phyloP scores from a whole-genome alignment of 2,797 vertebrate species.

The Artibeus jamaicensis region DNA sequence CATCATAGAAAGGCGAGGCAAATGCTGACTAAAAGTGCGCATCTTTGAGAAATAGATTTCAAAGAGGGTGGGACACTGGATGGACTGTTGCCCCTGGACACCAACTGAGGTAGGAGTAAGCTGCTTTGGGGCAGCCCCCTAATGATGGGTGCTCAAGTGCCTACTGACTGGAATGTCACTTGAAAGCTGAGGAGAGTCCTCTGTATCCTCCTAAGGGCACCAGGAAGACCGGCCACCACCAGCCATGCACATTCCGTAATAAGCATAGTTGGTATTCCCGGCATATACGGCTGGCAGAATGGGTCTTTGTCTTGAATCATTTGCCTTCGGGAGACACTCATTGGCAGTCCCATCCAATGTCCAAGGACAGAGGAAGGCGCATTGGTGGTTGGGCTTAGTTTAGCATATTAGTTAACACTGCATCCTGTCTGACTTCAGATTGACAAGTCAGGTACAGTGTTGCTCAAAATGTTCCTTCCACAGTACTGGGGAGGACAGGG shows the following conservation, averaged over 20 bases:
- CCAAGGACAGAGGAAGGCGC: conserved; percentile 32
- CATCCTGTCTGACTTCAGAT: conserved; percentile 42
- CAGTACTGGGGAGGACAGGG: not conserved
- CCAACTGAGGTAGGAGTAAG: not conserved
- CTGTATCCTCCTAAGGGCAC: not conserved
- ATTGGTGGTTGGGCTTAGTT: not conserved
- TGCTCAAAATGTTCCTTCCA: conserved; percentile 29
- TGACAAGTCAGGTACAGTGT: not conserved
- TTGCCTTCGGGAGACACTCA: conserved; percentile 59
- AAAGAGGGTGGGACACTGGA: not conserved
- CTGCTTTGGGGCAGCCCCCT: not conserved
- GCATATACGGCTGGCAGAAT: conserved; percentile 58
- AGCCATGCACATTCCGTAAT: not conserved
- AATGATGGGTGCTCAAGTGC: not conserved
- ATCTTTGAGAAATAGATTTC: not conserved
- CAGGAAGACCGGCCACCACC: not conserved
- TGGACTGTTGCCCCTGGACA: not conserved
- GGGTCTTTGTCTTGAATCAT: conserved; percentile 60
- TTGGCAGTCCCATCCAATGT: not conserved
- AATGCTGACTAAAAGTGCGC: not conserved
- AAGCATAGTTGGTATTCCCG: conserved; percentile 70
- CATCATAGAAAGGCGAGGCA: not conserved
- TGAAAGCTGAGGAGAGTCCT: not conserved
- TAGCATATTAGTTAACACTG: conserved; percentile 31
- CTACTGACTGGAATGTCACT: not conserved